These are phyloP conservation scores for Patella ulyssiponensis DNA, from an alignment of 2,888 invertebrate species.

Conservation along the genomic window DNA sequence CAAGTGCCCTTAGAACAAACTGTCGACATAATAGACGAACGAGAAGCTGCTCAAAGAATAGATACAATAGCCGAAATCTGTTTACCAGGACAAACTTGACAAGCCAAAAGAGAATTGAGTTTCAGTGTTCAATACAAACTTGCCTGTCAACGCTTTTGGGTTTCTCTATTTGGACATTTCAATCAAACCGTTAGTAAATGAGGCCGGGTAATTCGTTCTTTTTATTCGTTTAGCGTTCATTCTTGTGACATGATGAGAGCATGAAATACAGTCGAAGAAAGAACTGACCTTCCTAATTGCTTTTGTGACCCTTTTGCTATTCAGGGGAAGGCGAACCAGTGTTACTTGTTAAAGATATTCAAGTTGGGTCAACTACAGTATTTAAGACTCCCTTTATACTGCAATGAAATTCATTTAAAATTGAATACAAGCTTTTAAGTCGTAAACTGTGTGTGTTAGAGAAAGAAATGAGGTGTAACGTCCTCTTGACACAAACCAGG, in stretches of 20 bases:
- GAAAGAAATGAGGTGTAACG: too few relatives aligned
- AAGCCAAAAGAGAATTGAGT: background rate
- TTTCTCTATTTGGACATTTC: conserved; percentile 14
- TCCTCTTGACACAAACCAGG: too few relatives aligned
- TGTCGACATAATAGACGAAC: background rate
- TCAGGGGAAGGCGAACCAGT: too few relatives aligned
- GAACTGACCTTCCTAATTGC: background rate
- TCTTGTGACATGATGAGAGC: background rate
- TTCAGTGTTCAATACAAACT: conserved; percentile 7
- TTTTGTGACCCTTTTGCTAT: background rate
- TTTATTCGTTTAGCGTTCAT: conserved; percentile 22
- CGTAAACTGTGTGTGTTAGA: too few relatives aligned
- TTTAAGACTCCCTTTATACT: too few relatives aligned
- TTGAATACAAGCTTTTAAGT: too few relatives aligned
- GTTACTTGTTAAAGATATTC: too few relatives aligned
- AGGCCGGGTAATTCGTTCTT: conserved; percentile 17
- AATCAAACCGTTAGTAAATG: conserved; percentile 18
- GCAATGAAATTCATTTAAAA: too few relatives aligned
- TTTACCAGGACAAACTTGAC: background rate
- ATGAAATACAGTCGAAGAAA: background rate
- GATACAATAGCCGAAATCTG: conserved; percentile 2
- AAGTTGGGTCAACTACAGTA: too few relatives aligned
- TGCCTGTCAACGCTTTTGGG: background rate
- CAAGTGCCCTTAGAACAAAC: conserved; percentile 14
- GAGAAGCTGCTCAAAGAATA: background rate